Conservation (phyloP, 2,888 invertebrate species). For the Boloria selene region DNA sequence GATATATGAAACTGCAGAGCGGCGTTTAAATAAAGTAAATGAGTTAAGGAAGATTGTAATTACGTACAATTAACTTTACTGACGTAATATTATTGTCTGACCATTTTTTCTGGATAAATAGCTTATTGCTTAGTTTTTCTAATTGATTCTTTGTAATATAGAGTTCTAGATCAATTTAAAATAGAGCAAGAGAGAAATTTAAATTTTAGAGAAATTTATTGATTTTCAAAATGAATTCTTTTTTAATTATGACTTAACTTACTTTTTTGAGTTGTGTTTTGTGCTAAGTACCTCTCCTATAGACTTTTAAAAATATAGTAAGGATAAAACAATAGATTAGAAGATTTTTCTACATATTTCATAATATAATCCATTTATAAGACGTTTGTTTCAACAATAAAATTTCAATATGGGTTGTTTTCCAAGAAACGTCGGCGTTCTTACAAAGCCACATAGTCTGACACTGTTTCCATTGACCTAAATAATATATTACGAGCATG, state of each 20-base stretch:
- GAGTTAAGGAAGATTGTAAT: slow-evolving; percentile 23
- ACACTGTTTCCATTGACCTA: slow-evolving; percentile 31
- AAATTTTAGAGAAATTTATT: neutral
- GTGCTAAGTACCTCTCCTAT: too few relatives aligned
- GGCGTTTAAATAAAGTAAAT: too few relatives aligned
- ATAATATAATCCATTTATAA: slow-evolving; percentile 1
- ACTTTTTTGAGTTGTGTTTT: too few relatives aligned
- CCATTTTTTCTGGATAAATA: slow-evolving; percentile 13
- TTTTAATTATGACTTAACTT: too few relatives aligned
- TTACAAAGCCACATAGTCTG: slow-evolving; percentile 31
- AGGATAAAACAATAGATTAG: too few relatives aligned
- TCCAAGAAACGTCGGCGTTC: slow-evolving; percentile 35
- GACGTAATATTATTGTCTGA: slow-evolving; percentile 18
- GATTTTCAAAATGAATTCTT: too few relatives aligned
- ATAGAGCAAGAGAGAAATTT: neutral
- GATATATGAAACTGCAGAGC: neutral
- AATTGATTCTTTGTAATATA: too few relatives aligned
- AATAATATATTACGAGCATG: neutral
- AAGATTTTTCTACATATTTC: neutral
- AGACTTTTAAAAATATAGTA: too few relatives aligned
- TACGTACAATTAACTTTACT: slow-evolving; percentile 21
- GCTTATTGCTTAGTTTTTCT: neutral
- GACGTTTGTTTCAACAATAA: slow-evolving; percentile 10
- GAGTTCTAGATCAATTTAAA: too few relatives aligned
- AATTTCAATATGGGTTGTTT: slow-evolving; percentile 31